Percentiles rank a stretch among this genome's conserved stretches.
Conservation (phyloP, 2,888 invertebrate genomes). For the Nomada ruficornis region DNA sequence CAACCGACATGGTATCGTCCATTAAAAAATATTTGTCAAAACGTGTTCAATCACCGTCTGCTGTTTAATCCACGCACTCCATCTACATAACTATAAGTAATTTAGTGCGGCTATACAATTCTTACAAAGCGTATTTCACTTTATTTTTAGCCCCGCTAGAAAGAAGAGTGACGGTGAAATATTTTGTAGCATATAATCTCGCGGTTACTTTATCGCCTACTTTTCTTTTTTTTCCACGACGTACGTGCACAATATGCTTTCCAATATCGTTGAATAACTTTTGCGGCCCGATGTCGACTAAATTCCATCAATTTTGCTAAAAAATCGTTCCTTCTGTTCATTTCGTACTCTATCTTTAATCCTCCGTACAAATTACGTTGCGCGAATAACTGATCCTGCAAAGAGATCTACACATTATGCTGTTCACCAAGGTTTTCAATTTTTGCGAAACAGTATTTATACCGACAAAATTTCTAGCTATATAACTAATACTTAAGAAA, state of each 20-base stretch:
- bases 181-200: too few relatives aligned
- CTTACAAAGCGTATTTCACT: too few relatives aligned
- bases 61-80: too few relatives aligned
- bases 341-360: constrained; percentile 75
- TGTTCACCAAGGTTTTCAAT: background rate
- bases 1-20: too few relatives aligned
- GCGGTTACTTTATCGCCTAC: constrained; percentile 48
- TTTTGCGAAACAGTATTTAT: background rate
- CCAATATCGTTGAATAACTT: constrained; percentile 79
- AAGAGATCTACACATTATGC: background rate
- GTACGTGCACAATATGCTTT: constrained; percentile 71
- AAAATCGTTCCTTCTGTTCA: constrained; percentile 67
- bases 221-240: constrained; percentile 72
- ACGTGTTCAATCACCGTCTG: too few relatives aligned
- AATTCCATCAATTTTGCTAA: constrained; percentile 72
- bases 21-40: too few relatives aligned
- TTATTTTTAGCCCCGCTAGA: too few relatives aligned
- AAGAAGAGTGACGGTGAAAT: too few relatives aligned
- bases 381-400: constrained; percentile 63
- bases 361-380: constrained; percentile 70
- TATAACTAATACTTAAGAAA: background rate
- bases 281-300: constrained; percentile 76
- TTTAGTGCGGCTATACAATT: too few relatives aligned
- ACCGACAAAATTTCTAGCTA: too few relatives aligned
- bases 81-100: too few relatives aligned